These are phyloP conservation scores for Eupithecia pulchellata DNA, from an alignment of 2,888 invertebrate species.

Conservation along the genomic window DNA sequence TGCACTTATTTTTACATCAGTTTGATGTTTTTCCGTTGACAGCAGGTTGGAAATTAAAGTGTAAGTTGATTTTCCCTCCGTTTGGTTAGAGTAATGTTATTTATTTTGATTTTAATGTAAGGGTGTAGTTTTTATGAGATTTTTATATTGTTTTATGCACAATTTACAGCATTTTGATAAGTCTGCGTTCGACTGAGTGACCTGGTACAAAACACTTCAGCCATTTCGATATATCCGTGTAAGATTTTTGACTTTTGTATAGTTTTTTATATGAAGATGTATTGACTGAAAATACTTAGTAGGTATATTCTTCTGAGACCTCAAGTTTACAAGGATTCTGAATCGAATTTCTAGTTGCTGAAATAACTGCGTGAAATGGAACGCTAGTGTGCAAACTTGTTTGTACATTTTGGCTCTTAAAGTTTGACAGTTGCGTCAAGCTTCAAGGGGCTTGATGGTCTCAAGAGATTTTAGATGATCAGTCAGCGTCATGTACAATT, in stretches of 20 bases:
- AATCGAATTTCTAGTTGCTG: not conserved
- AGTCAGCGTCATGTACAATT: slow-evolving; percentile 62
- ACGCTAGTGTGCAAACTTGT: not conserved
- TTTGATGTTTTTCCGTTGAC: slow-evolving; percentile 25
- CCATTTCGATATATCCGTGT: slow-evolving; percentile 75
- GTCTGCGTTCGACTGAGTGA: slow-evolving; percentile 66
- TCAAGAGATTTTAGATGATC: not conserved
- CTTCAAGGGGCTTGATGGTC: slow-evolving; percentile 7
- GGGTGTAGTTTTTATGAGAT: slow-evolving; percentile 59
- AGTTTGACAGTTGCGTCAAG: not conserved
- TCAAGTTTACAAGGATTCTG: not conserved
- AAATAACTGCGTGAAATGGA: not conserved
- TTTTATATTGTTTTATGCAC: slow-evolving; percentile 71
- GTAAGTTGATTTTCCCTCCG: slow-evolving; percentile 71
- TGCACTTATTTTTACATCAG: not conserved
- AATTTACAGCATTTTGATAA: slow-evolving; percentile 69
- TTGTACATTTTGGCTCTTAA: not conserved
- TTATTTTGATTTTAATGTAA: slow-evolving; percentile 67
- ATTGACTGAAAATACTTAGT: slow-evolving; percentile 26
- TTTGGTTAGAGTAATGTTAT: slow-evolving; percentile 69
- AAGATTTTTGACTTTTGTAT: slow-evolving; percentile 69
- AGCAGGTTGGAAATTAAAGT: slow-evolving; percentile 56
- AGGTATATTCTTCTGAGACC: slow-evolving; percentile 41
- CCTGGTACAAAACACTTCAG: slow-evolving; percentile 79
- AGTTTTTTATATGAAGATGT: slow-evolving; percentile 54